Evolutionary conservation across 2,113 vertebrate genomes (phyloP).

Genomic region (Pituophis catenifer): DNA sequence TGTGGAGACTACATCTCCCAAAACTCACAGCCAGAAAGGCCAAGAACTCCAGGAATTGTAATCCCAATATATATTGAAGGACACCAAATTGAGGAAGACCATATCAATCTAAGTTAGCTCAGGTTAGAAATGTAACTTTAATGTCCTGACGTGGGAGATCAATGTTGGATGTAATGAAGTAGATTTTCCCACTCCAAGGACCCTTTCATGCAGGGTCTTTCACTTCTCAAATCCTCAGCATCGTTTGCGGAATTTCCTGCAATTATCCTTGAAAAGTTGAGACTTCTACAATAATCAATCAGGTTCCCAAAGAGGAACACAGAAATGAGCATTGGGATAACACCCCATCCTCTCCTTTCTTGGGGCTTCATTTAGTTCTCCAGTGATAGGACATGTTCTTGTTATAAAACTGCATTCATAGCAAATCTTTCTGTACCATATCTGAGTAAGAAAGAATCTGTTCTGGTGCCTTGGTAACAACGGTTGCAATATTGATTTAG

Average conservation of each 20-base stretch:
- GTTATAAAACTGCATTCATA: background rate
- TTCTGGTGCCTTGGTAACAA: background rate
- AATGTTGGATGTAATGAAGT: background rate
- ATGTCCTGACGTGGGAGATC: background rate
- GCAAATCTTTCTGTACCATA: background rate
- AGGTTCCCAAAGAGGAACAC: background rate
- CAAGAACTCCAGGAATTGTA: background rate
- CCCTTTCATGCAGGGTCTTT: background rate
- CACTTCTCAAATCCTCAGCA: background rate
- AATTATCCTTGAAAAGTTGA: background rate
- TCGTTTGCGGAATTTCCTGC: background rate
- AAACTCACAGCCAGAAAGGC: background rate
- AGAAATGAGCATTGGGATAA: background rate
- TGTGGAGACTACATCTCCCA: background rate
- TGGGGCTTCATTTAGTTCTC: background rate
- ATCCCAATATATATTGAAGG: background rate
- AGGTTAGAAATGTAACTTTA: background rate
- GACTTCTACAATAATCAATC: background rate
- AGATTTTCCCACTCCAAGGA: background rate
- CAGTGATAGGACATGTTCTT: background rate
- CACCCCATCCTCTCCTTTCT: background rate
- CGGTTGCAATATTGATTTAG: background rate
- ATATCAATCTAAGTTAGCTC: no score
- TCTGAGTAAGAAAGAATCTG: background rate
- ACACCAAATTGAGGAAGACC: background rate